phyloP scores from a whole-genome alignment of 2,113 vertebrate genomes.

The Illadopsis cleaveri region DNA sequence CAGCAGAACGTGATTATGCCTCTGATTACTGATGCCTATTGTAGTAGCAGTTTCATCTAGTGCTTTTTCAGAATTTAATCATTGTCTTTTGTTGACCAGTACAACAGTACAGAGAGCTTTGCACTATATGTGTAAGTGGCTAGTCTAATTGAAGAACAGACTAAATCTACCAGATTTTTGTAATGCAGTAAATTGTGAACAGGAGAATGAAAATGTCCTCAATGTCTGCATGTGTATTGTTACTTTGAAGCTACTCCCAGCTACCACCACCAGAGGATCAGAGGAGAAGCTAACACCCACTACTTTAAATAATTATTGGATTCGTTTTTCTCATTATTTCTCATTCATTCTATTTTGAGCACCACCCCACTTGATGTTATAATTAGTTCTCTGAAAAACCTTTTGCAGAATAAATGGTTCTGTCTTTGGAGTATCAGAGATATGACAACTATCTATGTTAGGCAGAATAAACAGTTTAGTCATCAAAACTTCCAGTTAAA shows the following conservation, averaged over 20 bases:
- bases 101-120: constrained; percentile 83
- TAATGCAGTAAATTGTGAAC: constrained; percentile 84
- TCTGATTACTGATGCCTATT: constrained; percentile 81
- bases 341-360: constrained; percentile 73
- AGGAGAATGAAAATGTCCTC: constrained; percentile 80
- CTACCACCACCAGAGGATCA: constrained; percentile 75
- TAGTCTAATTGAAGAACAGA: constrained; percentile 86
- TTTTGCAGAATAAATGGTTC: constrained; percentile 67
- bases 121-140: constrained; percentile 76
- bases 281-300: constrained; percentile 73
- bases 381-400: constrained; percentile 77
- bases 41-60: constrained; percentile 79
- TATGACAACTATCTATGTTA: constrained; percentile 26
- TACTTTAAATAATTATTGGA: constrained; percentile 82
- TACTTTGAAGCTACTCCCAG: constrained; percentile 76
- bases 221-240: constrained; percentile 78
- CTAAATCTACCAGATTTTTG: constrained; percentile 80
- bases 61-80: constrained; percentile 85
- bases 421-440: constrained; percentile 46
- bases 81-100: constrained; percentile 91
- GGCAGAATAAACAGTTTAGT: constrained; percentile 18
- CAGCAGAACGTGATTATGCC: constrained; percentile 77
- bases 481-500: background rate
- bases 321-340: constrained; percentile 76
- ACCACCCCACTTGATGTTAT: constrained; percentile 78